phyloP scores from a whole-genome alignment of 2,113 vertebrate species.

The Corythaixoides concolor region DNA sequence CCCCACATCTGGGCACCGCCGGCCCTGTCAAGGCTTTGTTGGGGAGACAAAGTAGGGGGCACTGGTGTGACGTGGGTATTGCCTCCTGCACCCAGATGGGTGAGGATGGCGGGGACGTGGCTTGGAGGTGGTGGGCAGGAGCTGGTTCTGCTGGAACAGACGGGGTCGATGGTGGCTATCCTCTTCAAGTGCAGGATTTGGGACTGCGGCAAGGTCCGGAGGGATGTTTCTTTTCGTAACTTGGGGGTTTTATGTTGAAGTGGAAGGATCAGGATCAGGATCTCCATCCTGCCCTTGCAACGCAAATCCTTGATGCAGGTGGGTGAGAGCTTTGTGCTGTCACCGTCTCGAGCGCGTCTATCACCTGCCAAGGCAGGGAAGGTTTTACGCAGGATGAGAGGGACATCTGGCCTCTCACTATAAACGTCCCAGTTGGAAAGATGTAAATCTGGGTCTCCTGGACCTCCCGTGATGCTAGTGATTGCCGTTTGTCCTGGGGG shows the following conservation, averaged over 20 bases:
- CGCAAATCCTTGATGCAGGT: background rate
- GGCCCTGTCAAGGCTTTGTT: background rate
- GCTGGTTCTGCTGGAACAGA: background rate
- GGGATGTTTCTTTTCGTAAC: background rate
- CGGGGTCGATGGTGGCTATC: accelerated
- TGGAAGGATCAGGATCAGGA: background rate
- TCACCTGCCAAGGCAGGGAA: background rate
- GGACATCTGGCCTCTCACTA: background rate
- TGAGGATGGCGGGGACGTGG: background rate
- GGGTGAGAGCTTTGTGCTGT: background rate
- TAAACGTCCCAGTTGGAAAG: background rate
- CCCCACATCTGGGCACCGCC: background rate
- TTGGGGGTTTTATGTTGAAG: background rate
- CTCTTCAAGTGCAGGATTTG: background rate
- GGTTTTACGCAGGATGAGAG: accelerated
- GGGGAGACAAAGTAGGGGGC: background rate
- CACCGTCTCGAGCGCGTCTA: accelerated
- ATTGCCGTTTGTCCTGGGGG: background rate
- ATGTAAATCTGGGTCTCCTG: background rate
- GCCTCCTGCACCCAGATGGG: background rate
- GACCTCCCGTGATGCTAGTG: background rate
- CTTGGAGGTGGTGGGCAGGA: background rate
- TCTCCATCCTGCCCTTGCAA: background rate
- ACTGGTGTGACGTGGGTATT: background rate
- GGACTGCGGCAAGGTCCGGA: background rate